Evolutionary conservation across 2,113 vertebrate genomes (phyloP).

Genomic region (Chunga burmeisteri): DNA sequence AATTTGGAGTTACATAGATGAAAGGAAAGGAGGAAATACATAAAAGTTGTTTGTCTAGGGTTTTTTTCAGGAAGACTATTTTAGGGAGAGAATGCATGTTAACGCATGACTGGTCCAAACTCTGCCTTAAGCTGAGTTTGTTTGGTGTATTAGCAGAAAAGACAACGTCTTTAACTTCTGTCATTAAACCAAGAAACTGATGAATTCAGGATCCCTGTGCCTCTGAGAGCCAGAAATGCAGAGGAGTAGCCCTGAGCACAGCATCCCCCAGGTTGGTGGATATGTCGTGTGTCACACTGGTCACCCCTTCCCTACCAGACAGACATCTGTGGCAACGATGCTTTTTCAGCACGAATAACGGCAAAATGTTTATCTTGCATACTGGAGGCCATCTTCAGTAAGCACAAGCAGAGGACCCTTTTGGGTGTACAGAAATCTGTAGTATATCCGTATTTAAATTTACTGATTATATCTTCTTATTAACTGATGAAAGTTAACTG

Average conservation of each 20-base stretch:
- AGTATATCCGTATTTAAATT: not conserved
- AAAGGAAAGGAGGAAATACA: not conserved
- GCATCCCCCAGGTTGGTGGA: not conserved
- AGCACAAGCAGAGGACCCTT: not conserved
- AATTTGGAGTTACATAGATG: not conserved
- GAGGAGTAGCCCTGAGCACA: not conserved
- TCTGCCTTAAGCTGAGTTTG: not conserved
- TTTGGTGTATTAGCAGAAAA: not conserved
- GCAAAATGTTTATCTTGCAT: not conserved
- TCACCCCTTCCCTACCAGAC: not conserved
- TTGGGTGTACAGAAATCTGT: not conserved
- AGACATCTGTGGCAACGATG: not conserved
- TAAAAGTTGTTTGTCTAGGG: not conserved
- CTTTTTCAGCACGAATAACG: not conserved
- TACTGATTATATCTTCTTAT: not conserved
- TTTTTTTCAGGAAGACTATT: not conserved
- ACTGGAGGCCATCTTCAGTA: not conserved
- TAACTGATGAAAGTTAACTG: not conserved
- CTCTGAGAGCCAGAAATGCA: not conserved
- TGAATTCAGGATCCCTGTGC: not conserved
- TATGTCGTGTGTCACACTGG: accelerated
- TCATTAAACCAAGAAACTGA: not conserved
- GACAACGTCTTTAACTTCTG: not conserved
- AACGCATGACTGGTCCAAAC: not conserved
- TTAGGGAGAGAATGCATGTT: not conserved